phyloP scores from a whole-genome alignment of 2,113 vertebrate species.

The Seriola aureovittata region DNA sequence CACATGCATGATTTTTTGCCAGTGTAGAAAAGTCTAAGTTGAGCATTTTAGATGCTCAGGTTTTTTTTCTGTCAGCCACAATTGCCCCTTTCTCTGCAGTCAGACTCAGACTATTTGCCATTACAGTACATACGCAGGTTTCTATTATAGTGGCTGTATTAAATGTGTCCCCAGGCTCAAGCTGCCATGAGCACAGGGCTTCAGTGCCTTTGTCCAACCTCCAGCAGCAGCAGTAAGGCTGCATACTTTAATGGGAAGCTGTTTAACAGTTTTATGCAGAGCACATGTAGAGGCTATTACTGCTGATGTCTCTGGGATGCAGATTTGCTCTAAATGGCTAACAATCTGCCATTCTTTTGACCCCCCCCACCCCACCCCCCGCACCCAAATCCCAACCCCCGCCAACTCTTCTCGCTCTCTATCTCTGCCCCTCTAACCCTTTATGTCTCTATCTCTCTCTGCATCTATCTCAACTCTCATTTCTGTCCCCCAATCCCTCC shows the following conservation, averaged over 20 bases:
- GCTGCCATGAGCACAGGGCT: conserved; percentile 58
- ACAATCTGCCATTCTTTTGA: conserved; percentile 63
- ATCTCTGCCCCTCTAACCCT: conserved; percentile 50
- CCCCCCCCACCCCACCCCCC: neutral
- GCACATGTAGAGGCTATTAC: conserved; percentile 75
- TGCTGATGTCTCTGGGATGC: conserved; percentile 75
- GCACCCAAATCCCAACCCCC: neutral
- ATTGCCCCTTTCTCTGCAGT: conserved; percentile 43
- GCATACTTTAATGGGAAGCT: conserved; percentile 72
- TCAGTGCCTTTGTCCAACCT: conserved; percentile 67
- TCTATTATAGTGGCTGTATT: conserved; percentile 64
- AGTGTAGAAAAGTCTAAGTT: conserved; percentile 38
- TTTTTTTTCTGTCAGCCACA: conserved; percentile 20
- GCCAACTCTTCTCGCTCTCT: conserved; percentile 17
- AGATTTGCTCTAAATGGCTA: conserved; percentile 76
- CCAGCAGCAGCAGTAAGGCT: conserved; percentile 59
- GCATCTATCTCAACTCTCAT: conserved; percentile 38
- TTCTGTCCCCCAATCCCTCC: conserved; percentile 32
- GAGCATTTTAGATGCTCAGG: conserved; percentile 32
- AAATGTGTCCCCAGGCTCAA: conserved; percentile 68
- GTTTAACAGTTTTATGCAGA: conserved; percentile 75
- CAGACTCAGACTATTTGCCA: conserved; percentile 55
- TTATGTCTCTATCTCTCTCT: conserved; percentile 52
- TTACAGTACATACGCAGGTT: conserved; percentile 54
- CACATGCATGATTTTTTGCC: conserved; percentile 12